Conservation (phyloP, 1,140 invertebrate genomes). For the Medauroidea extradentata region DNA sequence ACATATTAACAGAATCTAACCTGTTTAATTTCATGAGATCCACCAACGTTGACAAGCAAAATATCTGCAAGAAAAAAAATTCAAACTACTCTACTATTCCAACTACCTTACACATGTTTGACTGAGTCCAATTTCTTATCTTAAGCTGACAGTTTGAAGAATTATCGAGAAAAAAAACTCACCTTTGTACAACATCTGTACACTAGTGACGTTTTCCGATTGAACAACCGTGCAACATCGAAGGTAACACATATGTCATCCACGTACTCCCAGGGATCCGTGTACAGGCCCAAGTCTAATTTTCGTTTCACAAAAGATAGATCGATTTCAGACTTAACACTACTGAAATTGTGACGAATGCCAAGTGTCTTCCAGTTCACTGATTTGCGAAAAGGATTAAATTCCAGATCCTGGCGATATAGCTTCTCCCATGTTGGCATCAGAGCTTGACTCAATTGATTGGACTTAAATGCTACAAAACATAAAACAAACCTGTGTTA, state of each 20-base stretch:
- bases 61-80: no score
- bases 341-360: slow-evolving; percentile 98
- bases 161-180: slow-evolving; percentile 29
- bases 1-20: no score
- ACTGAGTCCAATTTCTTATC: no score
- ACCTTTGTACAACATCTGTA: slow-evolving; percentile 99
- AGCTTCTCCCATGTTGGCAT: slow-evolving; percentile 95
- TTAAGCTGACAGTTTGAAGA: no score
- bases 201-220: slow-evolving; percentile 95
- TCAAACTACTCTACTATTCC: no score
- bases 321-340: slow-evolving; percentile 98
- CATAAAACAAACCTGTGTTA: no score
- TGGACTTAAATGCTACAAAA: slow-evolving; percentile 85
- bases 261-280: slow-evolving; percentile 98
- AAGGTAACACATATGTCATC: slow-evolving; percentile 99
- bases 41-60: no score
- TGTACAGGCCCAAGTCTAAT: slow-evolving; percentile 89
- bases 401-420: slow-evolving; percentile 91
- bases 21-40: no score
- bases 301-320: slow-evolving; percentile 94
- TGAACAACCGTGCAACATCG: slow-evolving; percentile 99
- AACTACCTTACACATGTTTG: no score
- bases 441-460: slow-evolving; percentile 86
- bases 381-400: slow-evolving; percentile 91
- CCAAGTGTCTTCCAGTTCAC: slow-evolving; percentile 86